Evolutionary conservation across 2,888 invertebrate genomes (phyloP).

Genomic region (Lottia scabra): DNA sequence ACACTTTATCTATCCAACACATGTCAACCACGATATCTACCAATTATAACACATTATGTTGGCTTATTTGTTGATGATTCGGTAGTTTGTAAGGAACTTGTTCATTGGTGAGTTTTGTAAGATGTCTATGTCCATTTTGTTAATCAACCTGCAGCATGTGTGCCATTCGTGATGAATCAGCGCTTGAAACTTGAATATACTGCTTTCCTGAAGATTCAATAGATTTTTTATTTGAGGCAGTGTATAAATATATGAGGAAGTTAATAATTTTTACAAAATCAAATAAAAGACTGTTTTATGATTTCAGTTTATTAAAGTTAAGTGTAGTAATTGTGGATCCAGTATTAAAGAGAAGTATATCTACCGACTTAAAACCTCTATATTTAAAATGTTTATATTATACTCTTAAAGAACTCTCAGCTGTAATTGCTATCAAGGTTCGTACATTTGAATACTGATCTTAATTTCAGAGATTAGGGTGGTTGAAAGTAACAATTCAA

Average conservation of each 20-base stretch:
- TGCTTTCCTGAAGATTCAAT: no score
- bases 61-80: slow-evolving; percentile 50
- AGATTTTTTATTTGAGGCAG: no score
- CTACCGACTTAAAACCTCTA: slow-evolving; percentile 27
- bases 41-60: slow-evolving; percentile 50
- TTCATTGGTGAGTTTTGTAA: slow-evolving; percentile 41
- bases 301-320: slow-evolving; percentile 28
- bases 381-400: slow-evolving; percentile 41
- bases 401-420: slow-evolving; percentile 46
- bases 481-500: no score
- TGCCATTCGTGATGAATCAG: no score
- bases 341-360: slow-evolving; percentile 15
- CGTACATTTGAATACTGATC: neutral
- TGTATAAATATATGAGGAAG: no score
- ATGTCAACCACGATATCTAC: slow-evolving; percentile 38
- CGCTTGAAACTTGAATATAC: no score
- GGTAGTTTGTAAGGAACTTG: slow-evolving; percentile 44
- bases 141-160: no score
- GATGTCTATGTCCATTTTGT: no score
- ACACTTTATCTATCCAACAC: slow-evolving; percentile 39
- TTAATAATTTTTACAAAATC: no score
- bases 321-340: slow-evolving; percentile 28
- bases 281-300: no score
- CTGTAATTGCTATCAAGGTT: slow-evolving; percentile 55
- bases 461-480: no score